Percentiles rank a stretch among this genome's conserved stretches.
Evolutionary conservation across 2,113 vertebrate species (phyloP).

Genomic region (Ariopsis seemanni): DNA sequence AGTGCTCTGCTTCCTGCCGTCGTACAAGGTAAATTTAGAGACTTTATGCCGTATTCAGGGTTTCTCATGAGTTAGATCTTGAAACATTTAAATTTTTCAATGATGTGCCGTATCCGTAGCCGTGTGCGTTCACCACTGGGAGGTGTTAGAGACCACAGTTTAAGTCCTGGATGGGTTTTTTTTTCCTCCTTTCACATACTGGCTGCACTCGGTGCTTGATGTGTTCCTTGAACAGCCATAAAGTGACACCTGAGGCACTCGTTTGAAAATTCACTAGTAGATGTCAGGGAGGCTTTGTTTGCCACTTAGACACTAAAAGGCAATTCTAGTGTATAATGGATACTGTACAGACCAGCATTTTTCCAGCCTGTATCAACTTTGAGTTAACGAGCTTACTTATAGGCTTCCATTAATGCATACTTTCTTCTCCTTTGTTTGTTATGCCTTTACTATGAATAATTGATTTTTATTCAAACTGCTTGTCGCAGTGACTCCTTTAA

Average conservation of each 20-base stretch:
- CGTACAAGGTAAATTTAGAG: slow-evolving; percentile 85
- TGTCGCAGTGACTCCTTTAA: slow-evolving; percentile 64
- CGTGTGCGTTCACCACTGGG: slow-evolving; percentile 61
- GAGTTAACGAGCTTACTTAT: slow-evolving; percentile 66
- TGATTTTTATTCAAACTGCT: slow-evolving; percentile 67
- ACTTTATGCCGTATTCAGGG: background rate
- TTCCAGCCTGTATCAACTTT: slow-evolving; percentile 68
- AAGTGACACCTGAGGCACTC: slow-evolving; percentile 32
- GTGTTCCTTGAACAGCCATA: slow-evolving; percentile 14
- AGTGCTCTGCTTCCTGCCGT: slow-evolving; percentile 92
- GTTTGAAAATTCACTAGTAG: slow-evolving; percentile 43
- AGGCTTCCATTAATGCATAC: slow-evolving; percentile 72
- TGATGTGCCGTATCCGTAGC: background rate
- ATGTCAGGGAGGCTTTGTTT: slow-evolving; percentile 30
- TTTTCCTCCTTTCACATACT: background rate
- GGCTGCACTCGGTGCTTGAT: background rate
- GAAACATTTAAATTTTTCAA: background rate
- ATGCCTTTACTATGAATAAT: slow-evolving; percentile 75
- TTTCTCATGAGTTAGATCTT: background rate
- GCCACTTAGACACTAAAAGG: slow-evolving; percentile 36
- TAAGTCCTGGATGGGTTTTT: background rate
- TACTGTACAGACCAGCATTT: slow-evolving; percentile 50
- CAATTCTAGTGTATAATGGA: slow-evolving; percentile 48
- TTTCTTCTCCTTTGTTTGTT: slow-evolving; percentile 75
- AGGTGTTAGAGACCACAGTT: slow-evolving; percentile 72